A percentile compares a stretch with the other conserved stretches of the same genome.
Conservation (phyloP, 2,888 invertebrate species). For the Arenicola marina region DNA sequence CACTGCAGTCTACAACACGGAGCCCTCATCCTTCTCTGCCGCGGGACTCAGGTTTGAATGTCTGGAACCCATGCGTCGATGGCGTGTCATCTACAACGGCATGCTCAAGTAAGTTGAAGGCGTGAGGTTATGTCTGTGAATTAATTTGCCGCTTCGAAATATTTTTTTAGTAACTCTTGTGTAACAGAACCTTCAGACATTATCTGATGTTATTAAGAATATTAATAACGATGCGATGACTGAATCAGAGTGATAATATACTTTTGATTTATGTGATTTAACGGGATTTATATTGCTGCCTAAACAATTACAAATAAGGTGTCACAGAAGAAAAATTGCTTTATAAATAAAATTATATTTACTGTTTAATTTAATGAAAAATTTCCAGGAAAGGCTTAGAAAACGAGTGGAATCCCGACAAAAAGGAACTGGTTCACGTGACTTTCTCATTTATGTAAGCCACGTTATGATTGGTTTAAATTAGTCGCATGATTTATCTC, state of each 20-base stretch:
- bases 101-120: slow-evolving; percentile 64
- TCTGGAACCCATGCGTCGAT: slow-evolving; percentile 68
- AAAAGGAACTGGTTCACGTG: slow-evolving; percentile 37
- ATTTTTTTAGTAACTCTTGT: too few relatives aligned
- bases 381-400: slow-evolving; percentile 42
- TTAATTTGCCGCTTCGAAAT: too few relatives aligned
- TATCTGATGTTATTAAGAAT: too few relatives aligned
- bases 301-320: too few relatives aligned
- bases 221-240: too few relatives aligned
- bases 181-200: too few relatives aligned
- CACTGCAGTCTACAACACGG: slow-evolving; percentile 61
- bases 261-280: neutral
- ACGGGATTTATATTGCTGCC: neutral
- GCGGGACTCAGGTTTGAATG: slow-evolving; percentile 68
- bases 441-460: slow-evolving; percentile 51
- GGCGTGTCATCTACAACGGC: slow-evolving; percentile 75
- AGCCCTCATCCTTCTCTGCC: slow-evolving; percentile 38
- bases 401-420: slow-evolving; percentile 28
- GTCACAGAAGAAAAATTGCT: too few relatives aligned
- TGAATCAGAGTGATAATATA: neutral
- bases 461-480: too few relatives aligned
- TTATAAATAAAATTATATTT: slow-evolving; percentile 5
- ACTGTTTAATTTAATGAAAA: neutral
- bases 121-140: too few relatives aligned
- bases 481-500: too few relatives aligned